Evolutionary conservation across 2,797 vertebrate species (phyloP).

Genomic region (Tenualosa ilisha): DNA sequence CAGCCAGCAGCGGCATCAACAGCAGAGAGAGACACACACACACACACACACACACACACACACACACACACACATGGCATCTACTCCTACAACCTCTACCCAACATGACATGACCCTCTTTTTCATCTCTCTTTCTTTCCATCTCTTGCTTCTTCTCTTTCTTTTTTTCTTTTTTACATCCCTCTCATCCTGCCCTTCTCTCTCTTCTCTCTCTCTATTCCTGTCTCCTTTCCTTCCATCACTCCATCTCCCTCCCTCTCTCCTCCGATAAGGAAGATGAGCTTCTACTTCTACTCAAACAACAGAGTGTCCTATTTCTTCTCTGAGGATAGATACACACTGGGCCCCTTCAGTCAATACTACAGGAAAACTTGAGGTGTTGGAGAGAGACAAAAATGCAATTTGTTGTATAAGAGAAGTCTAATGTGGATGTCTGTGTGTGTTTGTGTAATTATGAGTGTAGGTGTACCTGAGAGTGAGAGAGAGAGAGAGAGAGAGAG

Average conservation of each 20-base stretch:
- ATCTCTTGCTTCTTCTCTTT: not conserved
- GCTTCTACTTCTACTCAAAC: not conserved
- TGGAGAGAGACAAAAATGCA: not conserved
- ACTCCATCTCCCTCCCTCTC: not conserved
- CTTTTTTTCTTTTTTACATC: not conserved
- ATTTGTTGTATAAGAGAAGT: not conserved
- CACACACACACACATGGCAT: conserved; percentile 24
- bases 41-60: conserved; percentile 41
- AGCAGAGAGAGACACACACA: conserved; percentile 30
- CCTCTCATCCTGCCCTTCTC: not conserved
- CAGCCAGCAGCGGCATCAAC: not conserved
- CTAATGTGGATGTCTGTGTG: conserved; percentile 12
- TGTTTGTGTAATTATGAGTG: not conserved
- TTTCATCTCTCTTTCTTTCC: not conserved
- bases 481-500: not conserved
- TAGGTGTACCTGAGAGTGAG: not conserved
- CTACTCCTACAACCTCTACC: not conserved
- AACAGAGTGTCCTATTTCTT: not conserved
- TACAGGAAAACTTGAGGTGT: too few species aligned
- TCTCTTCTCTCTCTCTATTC: not conserved
- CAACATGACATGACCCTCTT: conserved; percentile 15
- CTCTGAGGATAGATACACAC: not conserved
- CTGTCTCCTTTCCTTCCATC: not conserved
- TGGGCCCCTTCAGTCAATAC: not conserved
- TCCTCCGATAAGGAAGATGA: not conserved